Conservation (phyloP, 2,888 invertebrate species). For the Gymnocheta viridis region DNA sequence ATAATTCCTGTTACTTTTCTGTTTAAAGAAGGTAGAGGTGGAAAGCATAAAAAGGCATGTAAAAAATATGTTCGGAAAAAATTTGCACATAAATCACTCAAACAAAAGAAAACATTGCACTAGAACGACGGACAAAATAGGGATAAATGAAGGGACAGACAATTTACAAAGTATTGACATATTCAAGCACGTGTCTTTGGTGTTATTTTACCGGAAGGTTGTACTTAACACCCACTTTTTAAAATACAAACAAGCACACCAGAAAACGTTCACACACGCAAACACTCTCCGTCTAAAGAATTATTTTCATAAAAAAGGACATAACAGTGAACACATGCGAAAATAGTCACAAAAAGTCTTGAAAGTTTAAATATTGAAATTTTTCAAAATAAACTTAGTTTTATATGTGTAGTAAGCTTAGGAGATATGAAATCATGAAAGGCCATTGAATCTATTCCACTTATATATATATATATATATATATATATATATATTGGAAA, state of each 20-base stretch:
- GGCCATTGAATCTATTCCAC: too few species aligned
- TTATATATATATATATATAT: too few species aligned
- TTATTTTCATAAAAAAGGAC: constrained; percentile 28
- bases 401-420: too few species aligned
- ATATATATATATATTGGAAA: background rate
- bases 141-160: constrained; percentile 21
- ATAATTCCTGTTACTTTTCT: background rate
- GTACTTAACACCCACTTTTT: constrained; percentile 57
- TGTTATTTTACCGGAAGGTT: constrained; percentile 69
- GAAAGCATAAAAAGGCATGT: background rate
- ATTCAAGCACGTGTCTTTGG: constrained; percentile 69
- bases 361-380: background rate
- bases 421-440: too few species aligned
- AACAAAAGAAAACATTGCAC: constrained; percentile 9
- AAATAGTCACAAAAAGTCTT: background rate
- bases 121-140: background rate
- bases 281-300: background rate
- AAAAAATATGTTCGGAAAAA: background rate
- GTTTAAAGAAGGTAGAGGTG: constrained; percentile 5
- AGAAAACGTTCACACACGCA: constrained; percentile 40
- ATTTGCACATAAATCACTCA: background rate
- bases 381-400: too few species aligned
- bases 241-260: constrained; percentile 16
- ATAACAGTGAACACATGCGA: background rate
- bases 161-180: constrained; percentile 55